Evolutionary conservation across 2,888 invertebrate species (phyloP).

Genomic region (Erebia palarica): DNA sequence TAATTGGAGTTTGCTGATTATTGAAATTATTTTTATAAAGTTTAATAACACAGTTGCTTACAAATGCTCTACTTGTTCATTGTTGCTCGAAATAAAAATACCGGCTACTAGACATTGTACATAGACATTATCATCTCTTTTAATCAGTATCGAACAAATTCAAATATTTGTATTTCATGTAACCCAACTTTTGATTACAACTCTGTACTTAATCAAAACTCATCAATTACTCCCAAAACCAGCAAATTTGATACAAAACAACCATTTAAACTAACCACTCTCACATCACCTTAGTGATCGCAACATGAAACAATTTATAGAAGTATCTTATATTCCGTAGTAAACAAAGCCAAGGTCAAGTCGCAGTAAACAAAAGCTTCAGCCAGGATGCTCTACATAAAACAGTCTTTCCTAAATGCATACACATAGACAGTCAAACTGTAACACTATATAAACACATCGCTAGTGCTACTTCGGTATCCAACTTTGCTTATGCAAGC

Average conservation of each 20-base stretch:
- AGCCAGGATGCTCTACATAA: neutral
- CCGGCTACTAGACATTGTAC: neutral
- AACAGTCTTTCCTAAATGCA: neutral
- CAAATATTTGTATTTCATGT: neutral
- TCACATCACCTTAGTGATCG: neutral
- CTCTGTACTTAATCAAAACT: too few relatives aligned
- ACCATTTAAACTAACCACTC: too few relatives aligned
- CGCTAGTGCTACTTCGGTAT: conserved; percentile 20
- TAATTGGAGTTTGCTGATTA: conserved; percentile 12
- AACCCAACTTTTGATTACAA: too few relatives aligned
- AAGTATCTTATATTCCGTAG: too few relatives aligned
- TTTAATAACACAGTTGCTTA: neutral
- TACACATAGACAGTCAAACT: neutral
- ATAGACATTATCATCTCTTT: neutral
- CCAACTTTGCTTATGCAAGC: conserved; percentile 30
- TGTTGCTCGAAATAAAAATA: conserved; percentile 5
- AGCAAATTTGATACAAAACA: too few relatives aligned
- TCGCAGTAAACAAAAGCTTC: neutral
- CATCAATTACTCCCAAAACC: too few relatives aligned
- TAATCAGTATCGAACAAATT: neutral
- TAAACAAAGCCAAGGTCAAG: neutral
- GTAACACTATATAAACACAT: conserved; percentile 20
- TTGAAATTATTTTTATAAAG: conserved; percentile 7
- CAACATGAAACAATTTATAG: too few relatives aligned
- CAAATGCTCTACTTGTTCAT: conserved; percentile 5